These are phyloP conservation scores for Carlito syrichta DNA, from an alignment of 2,113 vertebrate genomes.

Conservation along the genomic window DNA sequence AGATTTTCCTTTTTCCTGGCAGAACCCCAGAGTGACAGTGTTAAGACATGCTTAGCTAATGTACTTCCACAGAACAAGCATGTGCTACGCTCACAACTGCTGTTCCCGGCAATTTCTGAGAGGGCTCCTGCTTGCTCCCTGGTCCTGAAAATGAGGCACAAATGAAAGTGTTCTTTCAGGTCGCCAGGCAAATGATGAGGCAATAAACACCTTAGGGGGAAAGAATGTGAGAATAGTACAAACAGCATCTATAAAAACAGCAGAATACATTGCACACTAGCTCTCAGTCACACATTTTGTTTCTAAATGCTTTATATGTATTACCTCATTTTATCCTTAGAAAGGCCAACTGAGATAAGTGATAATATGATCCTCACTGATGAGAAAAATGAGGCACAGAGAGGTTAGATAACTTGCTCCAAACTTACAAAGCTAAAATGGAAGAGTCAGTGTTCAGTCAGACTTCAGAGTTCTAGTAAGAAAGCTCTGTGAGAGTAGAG, in stretches of 20 bases:
- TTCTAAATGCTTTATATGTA: neutral
- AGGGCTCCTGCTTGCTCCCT: neutral
- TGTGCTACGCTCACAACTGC: neutral
- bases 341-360: neutral
- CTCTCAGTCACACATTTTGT: neutral
- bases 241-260: neutral
- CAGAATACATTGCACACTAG: rapidly evolving
- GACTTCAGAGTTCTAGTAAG: neutral
- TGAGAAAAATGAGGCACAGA: neutral
- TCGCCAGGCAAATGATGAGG: neutral
- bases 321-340: neutral
- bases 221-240: rapidly evolving
- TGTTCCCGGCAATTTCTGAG: neutral
- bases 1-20: neutral
- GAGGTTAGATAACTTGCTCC: neutral
- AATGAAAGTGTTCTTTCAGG: neutral
- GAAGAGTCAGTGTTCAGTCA: neutral
- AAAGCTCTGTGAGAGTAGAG: neutral
- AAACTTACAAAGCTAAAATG: neutral
- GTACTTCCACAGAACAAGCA: neutral
- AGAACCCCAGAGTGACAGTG: neutral
- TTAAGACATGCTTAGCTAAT: neutral
- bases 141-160: neutral
- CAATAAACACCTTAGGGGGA: neutral
- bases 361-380: neutral